Base-by-base conservation (phyloP, 2,113 vertebrate genomes). In the Cercocebus atys region DNA sequence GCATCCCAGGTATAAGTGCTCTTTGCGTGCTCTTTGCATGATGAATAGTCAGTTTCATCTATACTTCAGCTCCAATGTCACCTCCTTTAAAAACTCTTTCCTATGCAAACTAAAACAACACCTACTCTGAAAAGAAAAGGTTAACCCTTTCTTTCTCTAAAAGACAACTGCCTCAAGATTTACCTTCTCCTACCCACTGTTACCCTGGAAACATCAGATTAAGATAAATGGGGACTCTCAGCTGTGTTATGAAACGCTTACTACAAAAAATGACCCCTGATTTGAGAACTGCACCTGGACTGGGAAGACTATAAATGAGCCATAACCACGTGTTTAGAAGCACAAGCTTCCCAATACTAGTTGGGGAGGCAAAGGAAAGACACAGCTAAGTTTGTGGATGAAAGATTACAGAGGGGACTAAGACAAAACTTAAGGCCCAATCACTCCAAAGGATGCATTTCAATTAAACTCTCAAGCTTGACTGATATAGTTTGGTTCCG, bases 81-180 rank as follows among this genome's bases (percentile, higher is more conserved):
- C 38, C 64, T 47, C 45, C 89, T 97, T 95, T 81, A 66, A 84
- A 68, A 96, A 94, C 76, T 88, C 61, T 85, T 97, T 55, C 78
- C 43, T 55, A 18, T 43, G 43, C n/a, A 83, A 92, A 82, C 38
- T 59, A 45, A 93, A 88, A 72, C 52, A 87, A 47, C n/a, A 94
- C 27, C 80, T 27, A 78, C 9, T 38, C 30, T 57, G 16, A 84
- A 45, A 38, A 57, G 8, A 92, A 86, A 85, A 17, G 52, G 78
- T 93, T 55, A 70, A 52, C 16, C 18, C 2, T 79, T 66, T 90
- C 2, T 79, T 72, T 93, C 81, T 90, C 78, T 40, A 96, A 84
- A 22, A 35, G 61, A 84, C 27, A 90, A 40, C n/a, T 13, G 70
- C 38, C n/a, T 88, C 84, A 80, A 72, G 38, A 95, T 92, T 76